These are phyloP conservation scores for Vulpes ferrilata DNA, from an alignment of 2,113 vertebrate species.

Conservation along the genomic window DNA sequence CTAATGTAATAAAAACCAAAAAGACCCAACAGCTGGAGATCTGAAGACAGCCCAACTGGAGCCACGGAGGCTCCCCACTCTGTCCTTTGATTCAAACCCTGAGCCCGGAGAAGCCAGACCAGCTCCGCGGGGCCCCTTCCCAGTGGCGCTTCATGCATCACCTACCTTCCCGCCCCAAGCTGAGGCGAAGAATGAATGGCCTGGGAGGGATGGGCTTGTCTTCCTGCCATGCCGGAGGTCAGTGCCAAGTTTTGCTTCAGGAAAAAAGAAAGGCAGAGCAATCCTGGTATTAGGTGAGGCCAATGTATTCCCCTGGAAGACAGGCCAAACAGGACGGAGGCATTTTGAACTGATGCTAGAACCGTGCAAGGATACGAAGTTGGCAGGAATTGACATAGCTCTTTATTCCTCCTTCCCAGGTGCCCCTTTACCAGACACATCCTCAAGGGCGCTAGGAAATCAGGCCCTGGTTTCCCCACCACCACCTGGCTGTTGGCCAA, in stretches of 20 bases:
- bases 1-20: constrained; percentile 66
- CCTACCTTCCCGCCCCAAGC: neutral
- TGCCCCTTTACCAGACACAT: constrained; percentile 78
- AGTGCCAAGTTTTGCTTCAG: constrained; percentile 80
- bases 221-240: constrained; percentile 76
- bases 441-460: constrained; percentile 85
- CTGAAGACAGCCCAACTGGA: constrained; percentile 38
- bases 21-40: constrained; percentile 60
- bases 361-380: constrained; percentile 78
- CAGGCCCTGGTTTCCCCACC: constrained; percentile 82
- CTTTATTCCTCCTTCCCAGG: constrained; percentile 79
- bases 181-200: neutral
- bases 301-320: constrained; percentile 76
- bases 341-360: constrained; percentile 86
- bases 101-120: neutral
- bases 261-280: constrained; percentile 73
- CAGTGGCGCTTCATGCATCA: neutral
- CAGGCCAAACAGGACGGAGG: constrained; percentile 84
- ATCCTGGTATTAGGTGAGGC: constrained; percentile 76
- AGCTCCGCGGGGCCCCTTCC: neutral
- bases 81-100: neutral
- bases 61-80: accelerated
- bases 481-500: constrained; percentile 81
- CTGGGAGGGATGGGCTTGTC: constrained; percentile 46
- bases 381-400: constrained; percentile 77